phyloP scores from a whole-genome alignment of 2,113 vertebrate genomes.

The Gorsachius goisagi region DNA sequence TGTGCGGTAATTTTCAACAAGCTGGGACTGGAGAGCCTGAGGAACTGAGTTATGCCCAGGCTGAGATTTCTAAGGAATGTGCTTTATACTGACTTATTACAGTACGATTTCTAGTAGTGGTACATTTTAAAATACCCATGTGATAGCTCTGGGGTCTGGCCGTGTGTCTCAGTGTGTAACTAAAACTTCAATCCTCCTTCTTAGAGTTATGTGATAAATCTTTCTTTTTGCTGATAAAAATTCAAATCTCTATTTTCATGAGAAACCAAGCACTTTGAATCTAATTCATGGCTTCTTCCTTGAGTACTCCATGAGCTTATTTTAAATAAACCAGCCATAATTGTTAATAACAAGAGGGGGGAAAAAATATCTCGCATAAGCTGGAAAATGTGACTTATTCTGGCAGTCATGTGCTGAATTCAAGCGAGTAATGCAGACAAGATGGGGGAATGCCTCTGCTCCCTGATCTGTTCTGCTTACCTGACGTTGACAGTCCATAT shows the following conservation, averaged over 20 bases:
- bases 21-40: not conserved
- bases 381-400: not conserved
- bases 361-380: not conserved
- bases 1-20: not conserved
- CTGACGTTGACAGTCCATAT: not conserved
- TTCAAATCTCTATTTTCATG: not conserved
- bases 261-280: not conserved
- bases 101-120: not conserved
- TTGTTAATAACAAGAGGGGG: not conserved
- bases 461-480: not conserved
- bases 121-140: not conserved
- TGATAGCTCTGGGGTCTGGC: not conserved
- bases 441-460: not conserved
- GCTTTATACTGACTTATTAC: not conserved
- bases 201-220: not conserved
- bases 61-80: not conserved
- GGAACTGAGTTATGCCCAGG: not conserved
- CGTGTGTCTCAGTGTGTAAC: not conserved
- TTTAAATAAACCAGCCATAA: not conserved
- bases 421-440: not conserved
- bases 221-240: not conserved
- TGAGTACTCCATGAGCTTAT: not conserved
- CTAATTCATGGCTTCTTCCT: not conserved
- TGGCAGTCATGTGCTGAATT: not conserved
- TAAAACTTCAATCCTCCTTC: not conserved